These are phyloP conservation scores for Bacillus rossius DNA, from an alignment of 1,140 invertebrate species.

Conservation along the genomic window DNA sequence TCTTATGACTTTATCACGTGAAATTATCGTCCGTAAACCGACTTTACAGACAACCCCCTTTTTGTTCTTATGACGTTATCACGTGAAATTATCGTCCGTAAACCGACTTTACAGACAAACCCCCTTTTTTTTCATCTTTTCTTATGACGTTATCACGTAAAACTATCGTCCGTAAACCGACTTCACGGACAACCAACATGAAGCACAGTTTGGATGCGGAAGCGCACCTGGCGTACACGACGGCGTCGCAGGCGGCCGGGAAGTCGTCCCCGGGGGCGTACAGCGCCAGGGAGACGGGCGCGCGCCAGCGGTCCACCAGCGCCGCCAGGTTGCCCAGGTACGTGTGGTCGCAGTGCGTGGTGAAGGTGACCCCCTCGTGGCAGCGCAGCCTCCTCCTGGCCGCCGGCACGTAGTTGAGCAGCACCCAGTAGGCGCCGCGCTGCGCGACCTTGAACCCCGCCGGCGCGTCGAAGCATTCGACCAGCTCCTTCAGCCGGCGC, in stretches of 20 bases:
- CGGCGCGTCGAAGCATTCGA: constrained; percentile 59
- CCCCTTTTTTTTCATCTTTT: too few relatives aligned
- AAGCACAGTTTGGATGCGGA: too few relatives aligned
- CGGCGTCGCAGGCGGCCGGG: constrained; percentile 47
- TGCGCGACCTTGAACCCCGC: constrained; percentile 58
- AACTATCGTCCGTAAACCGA: too few relatives aligned
- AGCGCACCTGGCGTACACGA: constrained; percentile 51
- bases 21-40: too few relatives aligned
- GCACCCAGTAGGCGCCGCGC: constrained; percentile 81
- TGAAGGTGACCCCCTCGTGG: constrained; percentile 84
- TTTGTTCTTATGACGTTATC: too few relatives aligned
- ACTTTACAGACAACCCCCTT: too few relatives aligned
- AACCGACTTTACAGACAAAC: too few relatives aligned
- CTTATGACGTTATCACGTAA: too few relatives aligned
- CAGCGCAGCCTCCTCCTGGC: constrained; percentile 46
- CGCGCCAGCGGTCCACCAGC: constrained; percentile 49
- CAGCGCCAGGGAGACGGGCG: constrained; percentile 62
- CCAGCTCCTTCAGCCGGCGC: constrained; percentile 21
- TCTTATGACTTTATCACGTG: too few relatives aligned
- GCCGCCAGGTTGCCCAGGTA: constrained; percentile 80
- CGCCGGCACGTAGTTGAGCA: constrained; percentile 75
- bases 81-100: too few relatives aligned
- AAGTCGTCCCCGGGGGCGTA: constrained; percentile 64
- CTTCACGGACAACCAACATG: too few relatives aligned
- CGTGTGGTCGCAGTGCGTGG: constrained; percentile 86